Percentiles rank a stretch among this genome's conserved stretches.
These are phyloP conservation scores for Lepus europaeus DNA, from an alignment of 2,113 vertebrate species.

Conservation along the genomic window DNA sequence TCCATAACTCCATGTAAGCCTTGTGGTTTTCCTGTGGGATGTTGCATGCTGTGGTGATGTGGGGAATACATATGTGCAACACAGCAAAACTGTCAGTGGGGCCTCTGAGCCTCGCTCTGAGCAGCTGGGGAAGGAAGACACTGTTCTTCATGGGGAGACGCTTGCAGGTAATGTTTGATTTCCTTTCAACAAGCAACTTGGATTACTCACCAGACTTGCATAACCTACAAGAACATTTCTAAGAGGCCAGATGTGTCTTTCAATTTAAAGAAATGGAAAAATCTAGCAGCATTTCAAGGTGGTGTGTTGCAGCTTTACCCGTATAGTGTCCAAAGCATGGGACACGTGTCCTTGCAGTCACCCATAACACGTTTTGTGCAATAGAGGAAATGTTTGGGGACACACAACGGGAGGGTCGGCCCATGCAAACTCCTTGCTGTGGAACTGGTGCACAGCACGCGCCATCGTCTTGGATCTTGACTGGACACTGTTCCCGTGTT, in stretches of 20 bases:
- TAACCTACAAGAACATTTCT: not conserved
- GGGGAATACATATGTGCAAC: not conserved
- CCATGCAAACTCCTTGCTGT: not conserved
- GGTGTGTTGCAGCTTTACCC: not conserved
- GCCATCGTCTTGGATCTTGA: not conserved
- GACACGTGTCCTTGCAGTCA: not conserved
- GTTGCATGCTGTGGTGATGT: slow-evolving; percentile 8
- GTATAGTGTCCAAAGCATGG: not conserved
- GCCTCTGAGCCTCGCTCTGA: not conserved
- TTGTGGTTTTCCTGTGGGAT: not conserved
- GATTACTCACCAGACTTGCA: not conserved
- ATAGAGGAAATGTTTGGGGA: not conserved
- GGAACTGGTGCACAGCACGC: fast-evolving
- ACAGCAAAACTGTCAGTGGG: not conserved
- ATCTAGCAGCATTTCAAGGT: not conserved
- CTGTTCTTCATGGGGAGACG: not conserved
- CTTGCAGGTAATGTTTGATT: not conserved
- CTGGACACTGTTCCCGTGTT: fast-evolving
- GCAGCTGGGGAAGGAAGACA: not conserved
- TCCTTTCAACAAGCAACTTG: not conserved
- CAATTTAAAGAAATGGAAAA: slow-evolving; percentile 23
- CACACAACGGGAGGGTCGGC: no score
- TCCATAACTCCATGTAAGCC: not conserved
- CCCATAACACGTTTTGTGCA: not conserved
- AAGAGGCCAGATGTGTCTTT: not conserved